phyloP scores from a whole-genome alignment of 2,113 vertebrate species.

The Orthochromis indermauri region DNA sequence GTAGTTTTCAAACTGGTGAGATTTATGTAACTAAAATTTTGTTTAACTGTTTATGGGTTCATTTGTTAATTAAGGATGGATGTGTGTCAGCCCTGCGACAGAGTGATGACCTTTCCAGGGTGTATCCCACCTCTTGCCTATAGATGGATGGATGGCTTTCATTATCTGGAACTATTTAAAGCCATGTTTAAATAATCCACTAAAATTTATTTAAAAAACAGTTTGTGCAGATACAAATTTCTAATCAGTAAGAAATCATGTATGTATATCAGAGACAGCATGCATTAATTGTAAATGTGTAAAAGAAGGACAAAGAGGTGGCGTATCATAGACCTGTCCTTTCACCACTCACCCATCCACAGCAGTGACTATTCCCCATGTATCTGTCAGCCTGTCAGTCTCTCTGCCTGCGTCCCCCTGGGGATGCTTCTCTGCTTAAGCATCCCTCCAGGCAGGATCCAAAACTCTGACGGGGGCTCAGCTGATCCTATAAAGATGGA shows the following conservation, averaged over 20 bases:
- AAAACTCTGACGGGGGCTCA: constrained; percentile 18
- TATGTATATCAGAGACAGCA: background rate
- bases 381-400: constrained; percentile 38
- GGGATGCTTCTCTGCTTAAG: constrained; percentile 22
- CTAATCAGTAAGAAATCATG: background rate
- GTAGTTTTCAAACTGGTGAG: background rate
- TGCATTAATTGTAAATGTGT: background rate
- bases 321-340: background rate
- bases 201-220: background rate
- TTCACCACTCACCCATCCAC: background rate
- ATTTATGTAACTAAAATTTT: background rate
- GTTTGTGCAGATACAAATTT: background rate
- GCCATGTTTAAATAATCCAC: background rate
- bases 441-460: constrained; percentile 38
- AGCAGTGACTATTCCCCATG: background rate
- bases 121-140: background rate
- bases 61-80: background rate
- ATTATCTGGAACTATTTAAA: background rate
- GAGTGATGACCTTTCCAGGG: background rate
- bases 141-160: background rate
- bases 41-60: background rate
- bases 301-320: background rate
- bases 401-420: background rate
- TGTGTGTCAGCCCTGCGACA: background rate
- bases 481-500: background rate